These are phyloP conservation scores for Asobara japonica DNA, from an alignment of 1,140 invertebrate genomes.

Conservation along the genomic window DNA sequence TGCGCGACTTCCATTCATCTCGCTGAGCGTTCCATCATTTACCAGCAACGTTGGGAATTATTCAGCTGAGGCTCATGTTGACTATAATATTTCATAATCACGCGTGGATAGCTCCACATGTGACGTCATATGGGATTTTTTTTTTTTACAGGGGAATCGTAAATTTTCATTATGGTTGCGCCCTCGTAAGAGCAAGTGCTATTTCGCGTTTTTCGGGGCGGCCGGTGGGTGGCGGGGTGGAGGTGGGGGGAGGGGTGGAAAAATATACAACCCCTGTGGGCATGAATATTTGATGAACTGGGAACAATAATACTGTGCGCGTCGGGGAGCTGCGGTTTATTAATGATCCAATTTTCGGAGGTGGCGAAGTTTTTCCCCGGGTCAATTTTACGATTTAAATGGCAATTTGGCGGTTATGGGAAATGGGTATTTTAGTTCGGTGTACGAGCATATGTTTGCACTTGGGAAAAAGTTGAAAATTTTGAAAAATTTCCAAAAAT, in stretches of 20 bases:
- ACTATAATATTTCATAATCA: conserved; percentile 31
- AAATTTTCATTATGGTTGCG: conserved; percentile 22
- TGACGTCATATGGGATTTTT: conserved; percentile 22
- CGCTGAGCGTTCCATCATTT: conserved; percentile 7
- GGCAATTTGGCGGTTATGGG: too few relatives aligned
- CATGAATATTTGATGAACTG: conserved; percentile 1
- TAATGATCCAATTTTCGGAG: conserved; percentile 10
- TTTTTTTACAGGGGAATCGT: conserved; percentile 10
- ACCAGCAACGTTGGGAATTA: conserved; percentile 6
- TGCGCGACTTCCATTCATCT: conserved; percentile 20
- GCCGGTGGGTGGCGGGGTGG: too few relatives aligned
- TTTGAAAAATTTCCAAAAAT: too few relatives aligned
- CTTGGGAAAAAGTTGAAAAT: not conserved
- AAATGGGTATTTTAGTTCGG: too few relatives aligned
- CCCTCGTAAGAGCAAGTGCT: not conserved
- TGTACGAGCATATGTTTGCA: too few relatives aligned
- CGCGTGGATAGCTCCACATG: not conserved
- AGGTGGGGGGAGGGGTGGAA: not conserved
- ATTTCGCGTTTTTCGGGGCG: not conserved
- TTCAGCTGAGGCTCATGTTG: conserved; percentile 23
- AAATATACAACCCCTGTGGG: not conserved
- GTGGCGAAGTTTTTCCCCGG: not conserved
- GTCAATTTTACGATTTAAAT: too few relatives aligned
- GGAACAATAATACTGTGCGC: not conserved
- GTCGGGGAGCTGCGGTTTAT: not conserved